Evolutionary conservation across 2,113 vertebrate genomes (phyloP).

Genomic region (Amblyornis subalaris): DNA sequence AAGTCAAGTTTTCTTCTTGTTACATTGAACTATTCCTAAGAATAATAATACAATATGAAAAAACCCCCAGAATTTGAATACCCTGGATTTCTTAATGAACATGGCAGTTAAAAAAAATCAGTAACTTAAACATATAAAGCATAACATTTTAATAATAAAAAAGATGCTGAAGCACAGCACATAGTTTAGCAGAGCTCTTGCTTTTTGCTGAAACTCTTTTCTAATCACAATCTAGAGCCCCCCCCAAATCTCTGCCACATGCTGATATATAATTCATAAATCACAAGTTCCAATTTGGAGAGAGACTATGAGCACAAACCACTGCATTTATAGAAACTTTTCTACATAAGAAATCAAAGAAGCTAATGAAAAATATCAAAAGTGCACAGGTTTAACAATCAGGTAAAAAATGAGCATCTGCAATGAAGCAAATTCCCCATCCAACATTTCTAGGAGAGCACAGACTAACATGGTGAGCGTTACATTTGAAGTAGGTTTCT

Average conservation of each 20-base stretch:
- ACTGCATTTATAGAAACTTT: slow-evolving; percentile 75
- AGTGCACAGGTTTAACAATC: slow-evolving; percentile 88
- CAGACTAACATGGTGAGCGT: slow-evolving; percentile 28
- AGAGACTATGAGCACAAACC: slow-evolving; percentile 72
- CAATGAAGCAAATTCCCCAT: slow-evolving; percentile 48
- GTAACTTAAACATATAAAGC: slow-evolving; percentile 78
- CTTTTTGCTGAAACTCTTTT: slow-evolving; percentile 66
- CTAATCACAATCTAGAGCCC: slow-evolving; percentile 45
- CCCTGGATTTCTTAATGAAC: slow-evolving; percentile 94
- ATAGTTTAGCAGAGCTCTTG: slow-evolving; percentile 65
- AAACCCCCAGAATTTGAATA: slow-evolving; percentile 93
- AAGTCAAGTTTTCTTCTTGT: slow-evolving; percentile 96
- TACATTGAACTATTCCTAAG: slow-evolving; percentile 99
- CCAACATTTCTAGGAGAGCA: slow-evolving; percentile 50
- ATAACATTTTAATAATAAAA: slow-evolving; percentile 75
- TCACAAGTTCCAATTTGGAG: slow-evolving; percentile 45
- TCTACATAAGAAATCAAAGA: slow-evolving; percentile 76
- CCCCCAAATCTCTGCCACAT: slow-evolving; percentile 51
- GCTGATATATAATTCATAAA: slow-evolving; percentile 57
- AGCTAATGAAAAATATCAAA: slow-evolving; percentile 82
- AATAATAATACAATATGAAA: slow-evolving; percentile 97
- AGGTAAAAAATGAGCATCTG: slow-evolving; percentile 67
- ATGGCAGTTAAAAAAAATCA: slow-evolving; percentile 84
- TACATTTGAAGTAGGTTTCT: slow-evolving; percentile 66
- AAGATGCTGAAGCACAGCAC: slow-evolving; percentile 77